These are phyloP conservation scores for Hesperia comma DNA, from an alignment of 2,888 invertebrate species.

Conservation along the genomic window DNA sequence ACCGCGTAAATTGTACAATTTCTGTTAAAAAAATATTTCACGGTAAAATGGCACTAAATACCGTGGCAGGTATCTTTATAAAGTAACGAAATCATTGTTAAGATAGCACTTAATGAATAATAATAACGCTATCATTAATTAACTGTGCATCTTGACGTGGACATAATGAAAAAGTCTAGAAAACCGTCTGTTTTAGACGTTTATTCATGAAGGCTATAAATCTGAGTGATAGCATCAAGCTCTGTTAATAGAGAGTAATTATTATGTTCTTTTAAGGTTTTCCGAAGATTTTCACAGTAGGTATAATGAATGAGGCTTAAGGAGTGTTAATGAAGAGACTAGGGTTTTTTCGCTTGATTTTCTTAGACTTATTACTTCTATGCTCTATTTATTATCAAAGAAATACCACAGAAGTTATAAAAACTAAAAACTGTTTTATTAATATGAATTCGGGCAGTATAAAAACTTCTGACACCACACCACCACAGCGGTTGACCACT, in stretches of 20 bases:
- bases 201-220: conserved; percentile 32
- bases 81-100: background rate
- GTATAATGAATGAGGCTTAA: conserved; percentile 2
- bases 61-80: background rate
- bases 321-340: background rate
- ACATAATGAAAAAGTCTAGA: conserved; percentile 27
- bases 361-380: too few relatives aligned
- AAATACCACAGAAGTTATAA: too few relatives aligned
- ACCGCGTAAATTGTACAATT: too few relatives aligned
- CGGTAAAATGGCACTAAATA: too few relatives aligned
- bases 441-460: too few relatives aligned
- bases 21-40: too few relatives aligned
- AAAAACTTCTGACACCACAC: too few relatives aligned
- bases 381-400: too few relatives aligned
- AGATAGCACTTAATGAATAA: background rate
- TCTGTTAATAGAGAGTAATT: conserved; percentile 33
- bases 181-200: conserved; percentile 25
- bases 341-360: too few relatives aligned
- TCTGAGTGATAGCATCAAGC: conserved; percentile 28
- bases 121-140: background rate
- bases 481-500: too few relatives aligned
- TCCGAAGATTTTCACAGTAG: conserved; percentile 1
- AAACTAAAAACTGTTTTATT: too few relatives aligned
- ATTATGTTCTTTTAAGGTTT: conserved; percentile 30
- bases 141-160: conserved; percentile 8